Conservation (phyloP, 2,888 invertebrate species). For the Patella depressa region DNA sequence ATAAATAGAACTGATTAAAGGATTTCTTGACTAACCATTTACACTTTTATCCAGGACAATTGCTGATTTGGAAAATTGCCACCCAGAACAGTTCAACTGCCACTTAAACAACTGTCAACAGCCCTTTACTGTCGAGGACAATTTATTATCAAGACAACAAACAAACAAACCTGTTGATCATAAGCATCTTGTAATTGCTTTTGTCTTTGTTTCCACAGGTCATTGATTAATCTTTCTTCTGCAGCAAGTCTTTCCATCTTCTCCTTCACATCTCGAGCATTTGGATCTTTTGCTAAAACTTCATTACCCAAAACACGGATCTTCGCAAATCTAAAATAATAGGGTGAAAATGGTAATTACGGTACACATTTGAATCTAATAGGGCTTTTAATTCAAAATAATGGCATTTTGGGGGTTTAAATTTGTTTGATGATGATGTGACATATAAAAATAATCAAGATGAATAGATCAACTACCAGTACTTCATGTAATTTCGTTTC, state of each 20-base stretch:
- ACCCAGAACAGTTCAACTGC: too few species aligned
- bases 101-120: neutral
- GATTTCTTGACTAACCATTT: too few species aligned
- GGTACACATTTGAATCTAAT: too few species aligned
- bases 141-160: neutral
- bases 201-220: conserved; percentile 88
- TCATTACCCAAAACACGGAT: conserved; percentile 75
- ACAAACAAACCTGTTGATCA: conserved; percentile 79
- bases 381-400: too few species aligned
- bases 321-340: conserved; percentile 20
- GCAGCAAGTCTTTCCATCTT: conserved; percentile 80
- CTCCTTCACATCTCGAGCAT: conserved; percentile 79
- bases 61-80: too few species aligned
- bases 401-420: too few species aligned
- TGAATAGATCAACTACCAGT: too few species aligned
- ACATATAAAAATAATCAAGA: too few species aligned
- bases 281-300: conserved; percentile 77
- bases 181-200: conserved; percentile 88
- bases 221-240: conserved; percentile 82
- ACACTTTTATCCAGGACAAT: too few species aligned
- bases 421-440: too few species aligned
- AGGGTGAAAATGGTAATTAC: too few species aligned
- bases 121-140: neutral
- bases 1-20: neutral
- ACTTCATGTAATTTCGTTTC: neutral